Conservation (phyloP, 2,113 vertebrate species). For the Physeter macrocephalus region DNA sequence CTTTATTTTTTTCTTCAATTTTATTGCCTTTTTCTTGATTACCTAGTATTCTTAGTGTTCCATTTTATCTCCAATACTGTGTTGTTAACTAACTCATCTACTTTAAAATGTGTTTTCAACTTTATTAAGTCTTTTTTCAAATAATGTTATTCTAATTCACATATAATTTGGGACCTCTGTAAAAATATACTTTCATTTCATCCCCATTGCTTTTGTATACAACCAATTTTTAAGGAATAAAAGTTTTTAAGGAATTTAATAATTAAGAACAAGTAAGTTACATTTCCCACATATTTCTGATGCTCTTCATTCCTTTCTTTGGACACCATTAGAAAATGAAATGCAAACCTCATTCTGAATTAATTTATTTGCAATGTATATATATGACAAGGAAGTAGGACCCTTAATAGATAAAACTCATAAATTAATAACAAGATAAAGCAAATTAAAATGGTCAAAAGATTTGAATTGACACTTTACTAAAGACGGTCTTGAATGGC, state of each 20-base stretch:
- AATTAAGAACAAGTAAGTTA: neutral
- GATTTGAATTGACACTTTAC: neutral
- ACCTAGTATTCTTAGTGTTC: too few species aligned
- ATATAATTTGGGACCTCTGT: too few species aligned
- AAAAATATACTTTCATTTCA: neutral
- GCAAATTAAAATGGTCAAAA: neutral
- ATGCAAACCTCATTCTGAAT: neutral
- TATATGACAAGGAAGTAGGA: neutral
- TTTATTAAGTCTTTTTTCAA: too few species aligned
- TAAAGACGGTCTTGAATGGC: neutral
- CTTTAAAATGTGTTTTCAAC: too few species aligned
- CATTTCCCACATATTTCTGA: neutral
- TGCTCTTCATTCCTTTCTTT: neutral
- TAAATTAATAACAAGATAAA: neutral
- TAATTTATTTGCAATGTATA: neutral
- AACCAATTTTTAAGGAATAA: neutral
- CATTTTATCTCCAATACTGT: too few species aligned
- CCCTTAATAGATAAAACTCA: neutral
- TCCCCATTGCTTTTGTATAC: neutral
- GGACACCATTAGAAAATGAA: neutral
- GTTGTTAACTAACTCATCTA: too few species aligned
- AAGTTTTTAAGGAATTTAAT: neutral
- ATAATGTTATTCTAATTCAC: too few species aligned
- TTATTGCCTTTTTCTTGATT: too few species aligned
- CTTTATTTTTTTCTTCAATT: too few species aligned